Evolutionary conservation across 2,797 vertebrate genomes (phyloP), one percentile per base, ranked within the genome.

Genomic region (Morelia viridis): DNA sequence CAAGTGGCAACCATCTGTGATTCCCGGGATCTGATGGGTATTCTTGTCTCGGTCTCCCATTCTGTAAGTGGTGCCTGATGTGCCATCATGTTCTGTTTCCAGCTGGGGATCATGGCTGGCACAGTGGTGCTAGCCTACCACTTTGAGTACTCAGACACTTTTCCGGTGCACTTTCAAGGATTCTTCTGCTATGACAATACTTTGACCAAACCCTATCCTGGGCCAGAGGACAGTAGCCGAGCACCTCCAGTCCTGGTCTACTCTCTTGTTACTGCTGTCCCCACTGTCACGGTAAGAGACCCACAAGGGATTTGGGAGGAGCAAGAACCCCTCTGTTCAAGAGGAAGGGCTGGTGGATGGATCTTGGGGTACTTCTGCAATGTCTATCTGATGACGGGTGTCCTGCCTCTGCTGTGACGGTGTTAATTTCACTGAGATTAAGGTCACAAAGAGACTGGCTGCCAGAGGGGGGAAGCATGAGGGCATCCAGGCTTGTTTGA

Each of bases 81-180:
- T 62, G 46, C 84, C 93, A 97, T 80, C 41, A 19, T 98, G 92
- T 95, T 97, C 96, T 98, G 97, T 96, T 97, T 97, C 95, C 97
- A 99, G 98, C 97, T 98, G 94, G 98, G 98, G 96, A 98, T 99
- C 96, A 98, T 99, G 98, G 98, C 98, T 56, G 98, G 98, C 53
- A 98, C 98, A 2, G 98, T 99, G 92, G 97, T 99, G 94, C 97
- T 99, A 90, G 98, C 98, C 1, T 99, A 99, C 97, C 98, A 99
- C 97, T 98, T 99, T 95, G 98, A 99, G 96, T 99, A 98, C 97
- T 99, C 98, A 0, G 98, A 99, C 97, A 98, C 98, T 2, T 99
- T 99, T 97, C 98, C 98, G 0, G 98, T 99, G 84, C 98, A 99
- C 96, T 93, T 98, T 91, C 98, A 99, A 95, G 98, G 98, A 68